phyloP scores from a whole-genome alignment of 2,113 vertebrate genomes.

The Microtus richardsoni region DNA sequence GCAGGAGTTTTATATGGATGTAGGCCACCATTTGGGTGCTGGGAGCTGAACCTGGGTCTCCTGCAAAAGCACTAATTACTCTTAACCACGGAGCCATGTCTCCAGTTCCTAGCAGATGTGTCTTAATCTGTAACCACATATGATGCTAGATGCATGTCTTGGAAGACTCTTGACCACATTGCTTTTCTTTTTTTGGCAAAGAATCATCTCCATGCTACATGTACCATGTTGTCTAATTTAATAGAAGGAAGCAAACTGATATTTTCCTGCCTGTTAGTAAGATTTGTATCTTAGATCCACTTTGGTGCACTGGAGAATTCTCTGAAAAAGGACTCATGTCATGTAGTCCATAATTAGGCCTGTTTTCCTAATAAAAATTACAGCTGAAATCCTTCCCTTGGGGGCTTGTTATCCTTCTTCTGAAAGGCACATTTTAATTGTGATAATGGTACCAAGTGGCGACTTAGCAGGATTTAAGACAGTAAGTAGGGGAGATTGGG shows the following conservation, averaged over 20 bases:
- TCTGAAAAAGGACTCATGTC: not conserved
- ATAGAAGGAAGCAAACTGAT: conserved; percentile 2
- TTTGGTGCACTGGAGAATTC: conserved; percentile 1
- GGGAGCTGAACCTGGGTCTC: not conserved
- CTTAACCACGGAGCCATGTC: not conserved
- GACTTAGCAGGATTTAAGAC: conserved; percentile 39
- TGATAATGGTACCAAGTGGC: not conserved
- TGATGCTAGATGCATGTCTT: not conserved
- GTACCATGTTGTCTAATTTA: not conserved
- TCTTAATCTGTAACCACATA: not conserved
- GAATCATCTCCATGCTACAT: not conserved
- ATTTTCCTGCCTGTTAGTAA: conserved; percentile 7
- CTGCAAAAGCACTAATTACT: not conserved
- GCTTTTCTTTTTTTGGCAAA: conserved; percentile 13
- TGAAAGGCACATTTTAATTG: conserved; percentile 42
- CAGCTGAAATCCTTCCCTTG: conserved; percentile 44
- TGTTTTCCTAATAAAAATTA: conserved; percentile 53
- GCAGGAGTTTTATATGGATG: not conserved
- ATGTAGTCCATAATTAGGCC: not conserved
- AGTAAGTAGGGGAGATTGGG: not conserved
- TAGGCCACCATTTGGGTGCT: not conserved
- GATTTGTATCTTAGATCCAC: not conserved
- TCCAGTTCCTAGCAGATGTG: not conserved
- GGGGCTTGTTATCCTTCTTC: conserved; percentile 33
- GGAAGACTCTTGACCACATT: not conserved